Conservation (phyloP, 1,140 invertebrate species). For the Telenomus remus region DNA sequence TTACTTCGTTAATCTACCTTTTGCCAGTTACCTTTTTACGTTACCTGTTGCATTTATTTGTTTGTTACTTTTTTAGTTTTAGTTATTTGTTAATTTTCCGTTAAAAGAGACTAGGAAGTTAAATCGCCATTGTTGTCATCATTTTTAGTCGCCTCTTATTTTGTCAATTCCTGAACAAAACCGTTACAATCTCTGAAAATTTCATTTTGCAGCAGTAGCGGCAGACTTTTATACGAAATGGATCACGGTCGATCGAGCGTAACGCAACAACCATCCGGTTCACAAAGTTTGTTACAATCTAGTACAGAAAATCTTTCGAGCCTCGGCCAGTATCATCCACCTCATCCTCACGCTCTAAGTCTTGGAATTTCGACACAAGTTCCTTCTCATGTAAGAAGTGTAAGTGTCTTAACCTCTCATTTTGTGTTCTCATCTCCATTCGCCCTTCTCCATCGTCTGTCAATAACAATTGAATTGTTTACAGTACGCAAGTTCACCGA, state of each 20-base stretch:
- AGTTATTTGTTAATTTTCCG: too few species aligned
- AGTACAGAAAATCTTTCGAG: constrained; percentile 72
- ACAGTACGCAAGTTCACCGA: constrained; percentile 71
- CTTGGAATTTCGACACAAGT: constrained; percentile 70
- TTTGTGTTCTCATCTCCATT: background rate
- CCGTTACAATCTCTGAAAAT: background rate
- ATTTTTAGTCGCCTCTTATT: too few species aligned
- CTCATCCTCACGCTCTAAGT: constrained; percentile 70
- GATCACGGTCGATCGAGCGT: constrained; percentile 84
- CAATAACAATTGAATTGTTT: background rate
- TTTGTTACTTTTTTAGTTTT: too few species aligned
- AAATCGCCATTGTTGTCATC: too few species aligned
- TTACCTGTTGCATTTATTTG: too few species aligned
- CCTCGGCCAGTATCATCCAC: constrained; percentile 69
- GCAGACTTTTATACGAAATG: constrained; percentile 88
- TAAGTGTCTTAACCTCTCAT: background rate
- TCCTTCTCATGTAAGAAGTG: constrained; percentile 63
- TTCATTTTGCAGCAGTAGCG: constrained; percentile 48
- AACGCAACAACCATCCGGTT: constrained; percentile 70
- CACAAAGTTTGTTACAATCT: constrained; percentile 68
- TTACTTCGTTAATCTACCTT: too few species aligned
- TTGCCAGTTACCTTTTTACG: too few species aligned
- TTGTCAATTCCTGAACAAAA: constrained; percentile 7
- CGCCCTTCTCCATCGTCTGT: background rate
- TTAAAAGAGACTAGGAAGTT: too few species aligned